These are phyloP conservation scores for Fukomys damarensis DNA, from an alignment of 2,113 vertebrate species.

Conservation along the genomic window DNA sequence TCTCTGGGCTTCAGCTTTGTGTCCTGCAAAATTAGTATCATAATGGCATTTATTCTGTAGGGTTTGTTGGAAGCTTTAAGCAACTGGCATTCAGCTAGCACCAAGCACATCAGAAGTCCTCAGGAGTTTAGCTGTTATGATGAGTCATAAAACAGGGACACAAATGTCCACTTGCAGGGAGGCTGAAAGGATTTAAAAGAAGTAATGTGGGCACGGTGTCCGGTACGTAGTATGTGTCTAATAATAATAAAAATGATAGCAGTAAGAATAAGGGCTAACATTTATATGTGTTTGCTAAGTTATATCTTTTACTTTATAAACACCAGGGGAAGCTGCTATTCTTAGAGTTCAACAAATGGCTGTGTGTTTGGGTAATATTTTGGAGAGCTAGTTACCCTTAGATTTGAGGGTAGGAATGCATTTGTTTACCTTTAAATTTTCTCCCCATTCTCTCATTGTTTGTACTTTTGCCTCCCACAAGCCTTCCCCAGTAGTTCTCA, in stretches of 20 bases:
- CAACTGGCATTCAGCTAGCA: not conserved
- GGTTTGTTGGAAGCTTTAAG: not conserved
- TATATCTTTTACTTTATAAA: not conserved
- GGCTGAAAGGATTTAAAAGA: not conserved
- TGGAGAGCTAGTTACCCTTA: not conserved
- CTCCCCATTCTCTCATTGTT: not conserved
- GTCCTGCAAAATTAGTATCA: not conserved
- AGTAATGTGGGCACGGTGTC: not conserved
- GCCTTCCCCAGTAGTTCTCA: not conserved
- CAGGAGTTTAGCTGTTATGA: not conserved
- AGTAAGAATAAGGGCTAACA: not conserved
- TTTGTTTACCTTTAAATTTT: not conserved
- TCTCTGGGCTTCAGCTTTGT: not conserved
- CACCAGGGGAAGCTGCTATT: not conserved
- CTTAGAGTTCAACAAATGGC: not conserved
- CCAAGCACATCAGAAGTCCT: not conserved
- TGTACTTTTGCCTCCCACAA: no score
- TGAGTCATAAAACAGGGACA: not conserved
- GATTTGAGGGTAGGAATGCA: not conserved
- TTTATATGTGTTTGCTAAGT: not conserved
- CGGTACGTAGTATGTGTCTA: not conserved
- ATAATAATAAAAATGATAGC: not conserved
- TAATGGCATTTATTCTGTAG: not conserved
- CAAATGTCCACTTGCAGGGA: not conserved
- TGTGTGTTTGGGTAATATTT: not conserved